Evolutionary conservation across 2,797 vertebrate genomes (phyloP), one percentile per base, ranked within the genome.

Genomic region (Miopithecus talapoin): DNA sequence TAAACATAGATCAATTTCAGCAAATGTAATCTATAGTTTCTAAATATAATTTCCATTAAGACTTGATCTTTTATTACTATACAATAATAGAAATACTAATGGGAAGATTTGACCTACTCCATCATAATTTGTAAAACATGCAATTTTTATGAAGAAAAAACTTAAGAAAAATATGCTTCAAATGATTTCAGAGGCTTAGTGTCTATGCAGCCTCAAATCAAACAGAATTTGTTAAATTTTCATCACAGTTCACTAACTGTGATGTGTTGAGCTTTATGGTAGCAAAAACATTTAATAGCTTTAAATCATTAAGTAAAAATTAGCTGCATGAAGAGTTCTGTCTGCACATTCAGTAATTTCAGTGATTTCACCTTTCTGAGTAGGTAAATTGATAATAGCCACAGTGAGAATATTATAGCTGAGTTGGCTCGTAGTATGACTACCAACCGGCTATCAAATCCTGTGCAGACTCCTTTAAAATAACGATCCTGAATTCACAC

Each of bases 111-210:
- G 43, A 16, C 33, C 39, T 74, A 30, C 39, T 59, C 36, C 36
- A 91, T 93, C 76, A 46, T 79, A 59, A 48, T 95, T 86, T 95
- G 55, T 88, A 79, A 96, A 80, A n/a, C 48, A 74, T 81, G 80
- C 26, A 28, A 8, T 78, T 96, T 93, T 76, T 50, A 48, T 17
- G 21, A 76, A 93, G 55, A 74, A 43, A 89, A 59, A 85, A 36
- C 30, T 80, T 48, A 68, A 85, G 30, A 46, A 86, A 59, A 89
- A 64, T 84, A 70, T 92, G 36, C 64, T 84, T 83, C 30, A 84
- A 88, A n/a, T 94, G 50, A 94, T 78, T 85, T 64, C 36, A 88
- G 46, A 87, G n/a, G 33, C 48, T 89, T 88, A 36, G 39, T 74
- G 50, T 53, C 53, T 50, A 33, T 7, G 48, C 33, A 59, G 16